Conservation (phyloP, 2,888 invertebrate species). For the Ceraclea dissimilis region DNA sequence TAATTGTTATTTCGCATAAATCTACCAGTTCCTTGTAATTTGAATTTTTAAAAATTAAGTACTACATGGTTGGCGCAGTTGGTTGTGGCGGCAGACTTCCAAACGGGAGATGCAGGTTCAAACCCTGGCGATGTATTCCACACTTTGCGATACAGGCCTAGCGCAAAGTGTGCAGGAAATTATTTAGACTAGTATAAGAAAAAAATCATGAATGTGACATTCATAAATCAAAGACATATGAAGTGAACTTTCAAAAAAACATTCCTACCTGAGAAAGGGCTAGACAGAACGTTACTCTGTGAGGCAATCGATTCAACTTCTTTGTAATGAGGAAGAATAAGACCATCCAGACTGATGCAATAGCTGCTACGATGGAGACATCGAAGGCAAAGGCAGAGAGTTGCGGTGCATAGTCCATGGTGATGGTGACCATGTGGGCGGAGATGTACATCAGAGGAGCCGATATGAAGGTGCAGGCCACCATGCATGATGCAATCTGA, state of each 20-base stretch:
- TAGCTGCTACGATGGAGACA: conserved; percentile 69
- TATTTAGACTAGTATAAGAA: too few relatives aligned
- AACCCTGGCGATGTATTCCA: too few relatives aligned
- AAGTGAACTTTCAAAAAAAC: too few relatives aligned
- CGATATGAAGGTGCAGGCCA: conserved; percentile 88
- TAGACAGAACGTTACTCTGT: conserved; percentile 71
- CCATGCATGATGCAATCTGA: conserved; percentile 89
- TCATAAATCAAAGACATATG: too few relatives aligned
- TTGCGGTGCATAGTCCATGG: conserved; percentile 70
- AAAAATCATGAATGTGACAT: too few relatives aligned
- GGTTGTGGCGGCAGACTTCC: too few relatives aligned
- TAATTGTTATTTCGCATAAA: not conserved
- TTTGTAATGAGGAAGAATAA: conserved; percentile 66
- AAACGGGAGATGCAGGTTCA: too few relatives aligned
- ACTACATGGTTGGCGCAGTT: too few relatives aligned
- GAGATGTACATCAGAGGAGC: conserved; percentile 94
- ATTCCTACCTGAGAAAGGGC: conserved; percentile 78
- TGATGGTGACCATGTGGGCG: conserved; percentile 82
- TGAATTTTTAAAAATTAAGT: too few relatives aligned
- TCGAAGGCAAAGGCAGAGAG: conserved; percentile 76
- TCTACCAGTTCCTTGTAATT: too few relatives aligned
- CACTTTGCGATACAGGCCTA: too few relatives aligned
- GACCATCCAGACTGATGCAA: conserved; percentile 74
- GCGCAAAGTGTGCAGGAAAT: too few relatives aligned
- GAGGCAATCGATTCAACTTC: conserved; percentile 71